Conservation (phyloP, 1,140 invertebrate species). For the Trinorchestia longiramus region DNA sequence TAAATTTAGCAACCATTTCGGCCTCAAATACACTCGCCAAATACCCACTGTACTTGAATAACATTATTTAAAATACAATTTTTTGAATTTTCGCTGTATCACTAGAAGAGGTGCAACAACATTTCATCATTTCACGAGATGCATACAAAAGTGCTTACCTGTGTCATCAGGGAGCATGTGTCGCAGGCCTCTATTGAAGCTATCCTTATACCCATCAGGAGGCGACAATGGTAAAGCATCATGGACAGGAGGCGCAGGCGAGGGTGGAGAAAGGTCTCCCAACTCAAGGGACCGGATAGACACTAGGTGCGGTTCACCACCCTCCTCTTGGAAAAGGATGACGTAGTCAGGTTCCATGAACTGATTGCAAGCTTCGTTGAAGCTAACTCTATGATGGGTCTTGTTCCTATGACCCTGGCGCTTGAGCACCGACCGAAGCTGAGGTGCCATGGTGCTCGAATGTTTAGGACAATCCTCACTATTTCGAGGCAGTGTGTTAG, state of each 20-base stretch:
- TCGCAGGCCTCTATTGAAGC: constrained; percentile 62
- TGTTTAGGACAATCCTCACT: constrained; percentile 15
- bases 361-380: constrained; percentile 66
- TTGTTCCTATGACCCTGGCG: constrained; percentile 61
- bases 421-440: constrained; percentile 64
- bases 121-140: too few relatives aligned
- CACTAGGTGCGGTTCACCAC: constrained; percentile 64
- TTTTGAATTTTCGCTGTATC: too few relatives aligned
- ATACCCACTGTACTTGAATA: too few relatives aligned
- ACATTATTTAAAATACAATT: too few relatives aligned
- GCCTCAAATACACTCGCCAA: too few relatives aligned
- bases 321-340: constrained; percentile 65
- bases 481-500: neutral
- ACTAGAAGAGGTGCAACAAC: too few relatives aligned
- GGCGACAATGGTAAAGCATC: constrained; percentile 64
- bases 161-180: constrained; percentile 63
- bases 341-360: constrained; percentile 66
- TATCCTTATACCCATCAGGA: constrained; percentile 66
- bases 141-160: constrained; percentile 56
- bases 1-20: too few relatives aligned
- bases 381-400: constrained; percentile 62
- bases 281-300: constrained; percentile 64
- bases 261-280: constrained; percentile 59
- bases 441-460: constrained; percentile 44
- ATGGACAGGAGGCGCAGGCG: constrained; percentile 55